phyloP scores from a whole-genome alignment of 2,113 vertebrate genomes.

The Urocolius indicus region DNA sequence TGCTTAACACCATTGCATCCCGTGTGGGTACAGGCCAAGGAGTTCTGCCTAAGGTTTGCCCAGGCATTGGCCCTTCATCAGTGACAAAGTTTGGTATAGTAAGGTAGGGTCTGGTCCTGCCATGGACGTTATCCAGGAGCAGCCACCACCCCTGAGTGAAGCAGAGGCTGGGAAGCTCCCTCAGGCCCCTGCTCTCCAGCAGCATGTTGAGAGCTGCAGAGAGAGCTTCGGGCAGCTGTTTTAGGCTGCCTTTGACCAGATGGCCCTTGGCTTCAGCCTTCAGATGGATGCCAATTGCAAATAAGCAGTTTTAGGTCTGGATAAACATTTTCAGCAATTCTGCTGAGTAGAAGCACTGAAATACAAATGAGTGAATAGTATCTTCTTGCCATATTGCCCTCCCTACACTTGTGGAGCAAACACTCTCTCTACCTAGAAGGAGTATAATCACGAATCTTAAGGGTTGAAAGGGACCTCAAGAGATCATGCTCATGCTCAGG shows the following conservation, averaged over 20 bases:
- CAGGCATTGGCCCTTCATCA: neutral
- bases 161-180: neutral
- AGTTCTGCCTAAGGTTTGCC: neutral
- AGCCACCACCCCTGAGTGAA: neutral
- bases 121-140: neutral
- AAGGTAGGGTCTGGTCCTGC: neutral
- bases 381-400: neutral
- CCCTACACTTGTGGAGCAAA: rapidly evolving
- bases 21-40: neutral
- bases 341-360: neutral
- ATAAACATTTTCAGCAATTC: neutral
- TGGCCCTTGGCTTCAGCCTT: neutral
- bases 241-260: neutral
- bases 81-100: neutral
- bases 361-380: neutral
- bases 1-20: neutral
- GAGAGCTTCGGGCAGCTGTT: neutral
- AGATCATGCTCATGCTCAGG: neutral
- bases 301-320: neutral
- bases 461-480: too few relatives aligned
- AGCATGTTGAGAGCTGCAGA: neutral
- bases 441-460: too few relatives aligned
- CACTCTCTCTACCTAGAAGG: neutral
- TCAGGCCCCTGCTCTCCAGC: neutral
- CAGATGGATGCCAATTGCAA: neutral